Evolutionary conservation across 2,113 vertebrate species (phyloP).

Genomic region (Oreotrochilus melanogaster): DNA sequence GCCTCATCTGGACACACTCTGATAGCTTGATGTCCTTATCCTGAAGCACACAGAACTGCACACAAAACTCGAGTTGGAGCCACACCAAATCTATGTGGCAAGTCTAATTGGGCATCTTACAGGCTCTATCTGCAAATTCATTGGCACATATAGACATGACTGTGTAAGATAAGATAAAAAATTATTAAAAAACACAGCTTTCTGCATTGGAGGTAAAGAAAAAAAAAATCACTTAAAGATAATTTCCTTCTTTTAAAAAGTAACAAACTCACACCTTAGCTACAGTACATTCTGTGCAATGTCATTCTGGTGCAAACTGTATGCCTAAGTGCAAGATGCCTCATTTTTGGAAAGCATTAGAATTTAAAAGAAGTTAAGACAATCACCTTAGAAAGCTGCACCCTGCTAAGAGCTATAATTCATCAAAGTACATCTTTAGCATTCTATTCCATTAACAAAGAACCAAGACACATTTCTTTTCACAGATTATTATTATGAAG

Average conservation of each 20-base stretch:
- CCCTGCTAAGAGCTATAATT: background rate
- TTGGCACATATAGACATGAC: background rate
- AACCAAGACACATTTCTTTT: background rate
- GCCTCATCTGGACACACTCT: background rate
- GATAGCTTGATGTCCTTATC: background rate
- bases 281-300: background rate
- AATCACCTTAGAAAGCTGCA: conserved; percentile 8
- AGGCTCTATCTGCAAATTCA: background rate
- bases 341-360: conserved; percentile 10
- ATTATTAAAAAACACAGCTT: background rate
- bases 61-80: background rate
- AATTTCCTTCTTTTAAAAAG: background rate
- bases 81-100: background rate
- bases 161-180: background rate
- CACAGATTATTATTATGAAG: background rate
- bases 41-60: background rate
- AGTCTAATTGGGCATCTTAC: background rate
- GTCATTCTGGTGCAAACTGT: background rate
- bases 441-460: background rate
- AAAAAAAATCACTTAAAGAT: background rate
- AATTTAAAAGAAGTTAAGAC: conserved; percentile 14
- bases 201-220: background rate
- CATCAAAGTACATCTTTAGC: background rate
- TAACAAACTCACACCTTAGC: background rate
- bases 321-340: background rate